phyloP scores from a whole-genome alignment of 2,888 invertebrate species.

The Adineta ricciae region DNA sequence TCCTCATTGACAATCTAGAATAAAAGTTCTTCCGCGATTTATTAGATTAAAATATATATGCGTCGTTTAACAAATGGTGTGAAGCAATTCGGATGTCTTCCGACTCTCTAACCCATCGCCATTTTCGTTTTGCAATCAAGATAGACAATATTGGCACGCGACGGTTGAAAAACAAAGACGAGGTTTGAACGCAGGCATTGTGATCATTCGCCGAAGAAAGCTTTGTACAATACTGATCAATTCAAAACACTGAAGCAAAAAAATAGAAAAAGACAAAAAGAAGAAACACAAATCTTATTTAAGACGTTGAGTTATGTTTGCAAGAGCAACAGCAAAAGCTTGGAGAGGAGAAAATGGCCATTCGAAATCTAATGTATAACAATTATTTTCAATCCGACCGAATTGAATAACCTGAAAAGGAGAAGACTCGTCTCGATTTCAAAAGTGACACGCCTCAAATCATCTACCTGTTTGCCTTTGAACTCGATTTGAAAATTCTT shows the following conservation, averaged over 20 bases:
- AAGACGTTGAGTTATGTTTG: slow-evolving; percentile 84
- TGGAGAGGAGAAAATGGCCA: slow-evolving; percentile 95
- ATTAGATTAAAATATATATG: neutral
- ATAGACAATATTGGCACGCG: neutral
- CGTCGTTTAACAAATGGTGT: neutral
- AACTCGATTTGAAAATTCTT: slow-evolving; percentile 99
- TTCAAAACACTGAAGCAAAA: neutral
- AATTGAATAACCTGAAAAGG: slow-evolving; percentile 68
- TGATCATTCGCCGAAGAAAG: neutral
- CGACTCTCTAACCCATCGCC: neutral
- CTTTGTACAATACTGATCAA: neutral
- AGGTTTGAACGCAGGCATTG: neutral
- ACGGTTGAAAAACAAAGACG: neutral
- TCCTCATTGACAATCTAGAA: neutral
- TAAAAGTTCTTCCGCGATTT: neutral
- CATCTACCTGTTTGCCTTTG: slow-evolving; percentile 75
- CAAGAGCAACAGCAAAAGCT: slow-evolving; percentile 93
- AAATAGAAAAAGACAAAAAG: too few species aligned
- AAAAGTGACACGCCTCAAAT: too few species aligned
- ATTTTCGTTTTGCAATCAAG: neutral
- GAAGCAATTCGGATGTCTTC: neutral
- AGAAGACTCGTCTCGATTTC: neutral
- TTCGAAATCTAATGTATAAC: slow-evolving; percentile 95
- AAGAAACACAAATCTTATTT: slow-evolving; percentile 55
- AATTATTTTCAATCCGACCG: slow-evolving; percentile 92